These are phyloP conservation scores for Odontamblyopus rebecca DNA, from an alignment of 2,797 vertebrate genomes.

Conservation along the genomic window DNA sequence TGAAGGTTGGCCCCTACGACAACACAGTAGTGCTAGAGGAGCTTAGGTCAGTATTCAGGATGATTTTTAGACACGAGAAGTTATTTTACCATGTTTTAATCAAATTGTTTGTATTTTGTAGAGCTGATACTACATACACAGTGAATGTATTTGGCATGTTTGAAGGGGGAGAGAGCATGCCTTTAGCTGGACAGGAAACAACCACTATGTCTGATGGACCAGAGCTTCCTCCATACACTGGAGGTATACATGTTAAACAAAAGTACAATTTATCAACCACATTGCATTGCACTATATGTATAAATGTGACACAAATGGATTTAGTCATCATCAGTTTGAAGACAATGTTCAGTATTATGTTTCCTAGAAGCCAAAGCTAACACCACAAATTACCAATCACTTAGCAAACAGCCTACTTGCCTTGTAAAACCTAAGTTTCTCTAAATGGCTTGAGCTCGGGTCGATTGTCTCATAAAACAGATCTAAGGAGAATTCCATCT, in stretches of 20 bases:
- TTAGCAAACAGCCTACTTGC: slow-evolving; percentile 28
- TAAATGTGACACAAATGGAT: not conserved
- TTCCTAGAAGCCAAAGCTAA: slow-evolving; percentile 37
- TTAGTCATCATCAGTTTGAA: slow-evolving; percentile 20
- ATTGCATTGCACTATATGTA: not conserved
- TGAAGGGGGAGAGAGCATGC: slow-evolving; percentile 93
- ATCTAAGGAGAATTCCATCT: slow-evolving; percentile 61
- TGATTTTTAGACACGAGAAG: not conserved
- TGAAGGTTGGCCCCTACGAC: slow-evolving; percentile 91
- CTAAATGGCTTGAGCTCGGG: slow-evolving; percentile 58
- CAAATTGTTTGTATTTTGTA: slow-evolving; percentile 55
- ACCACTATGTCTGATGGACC: slow-evolving; percentile 90
- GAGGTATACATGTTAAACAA: slow-evolving; percentile 61
- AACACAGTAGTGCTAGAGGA: slow-evolving; percentile 97
- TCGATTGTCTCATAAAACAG: slow-evolving; percentile 56
- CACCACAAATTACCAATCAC: slow-evolving; percentile 39
- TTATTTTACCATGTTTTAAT: not conserved
- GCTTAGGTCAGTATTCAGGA: slow-evolving; percentile 81
- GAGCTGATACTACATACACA: slow-evolving; percentile 92
- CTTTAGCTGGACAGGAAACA: slow-evolving; percentile 93
- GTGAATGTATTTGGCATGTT: slow-evolving; percentile 97
- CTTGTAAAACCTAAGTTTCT: slow-evolving; percentile 53
- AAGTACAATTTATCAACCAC: not conserved
- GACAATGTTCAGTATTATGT: slow-evolving; percentile 30
- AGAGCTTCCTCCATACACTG: slow-evolving; percentile 50